phyloP scores from a whole-genome alignment of 2,888 invertebrate genomes.

The Alviniconcha strummeri region DNA sequence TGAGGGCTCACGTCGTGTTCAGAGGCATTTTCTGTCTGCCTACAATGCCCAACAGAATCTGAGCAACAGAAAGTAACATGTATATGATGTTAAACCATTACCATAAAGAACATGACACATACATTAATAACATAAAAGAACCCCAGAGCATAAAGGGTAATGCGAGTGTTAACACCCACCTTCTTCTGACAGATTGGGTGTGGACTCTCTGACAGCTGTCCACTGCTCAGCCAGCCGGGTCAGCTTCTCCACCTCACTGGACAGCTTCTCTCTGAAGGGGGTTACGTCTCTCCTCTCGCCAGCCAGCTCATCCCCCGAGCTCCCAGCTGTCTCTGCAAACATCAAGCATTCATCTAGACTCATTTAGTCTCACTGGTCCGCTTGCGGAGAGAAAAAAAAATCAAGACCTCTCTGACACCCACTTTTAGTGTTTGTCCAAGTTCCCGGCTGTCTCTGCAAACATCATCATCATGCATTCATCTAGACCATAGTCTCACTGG shows the following conservation, averaged over 20 bases:
- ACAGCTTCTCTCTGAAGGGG: conserved; percentile 59
- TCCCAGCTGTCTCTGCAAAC: background rate
- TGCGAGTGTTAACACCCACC: conserved; percentile 41
- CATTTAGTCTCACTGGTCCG: too few relatives aligned
- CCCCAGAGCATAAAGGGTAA: background rate
- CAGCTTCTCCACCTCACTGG: conserved; percentile 54
- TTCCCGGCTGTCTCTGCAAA: too few relatives aligned
- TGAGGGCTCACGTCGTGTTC: too few relatives aligned
- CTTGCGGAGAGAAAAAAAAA: too few relatives aligned
- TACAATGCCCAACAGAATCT: too few relatives aligned
- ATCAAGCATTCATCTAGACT: too few relatives aligned
- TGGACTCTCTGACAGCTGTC: conserved; percentile 47
- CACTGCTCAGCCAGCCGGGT: conserved; percentile 55
- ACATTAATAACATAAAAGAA: background rate
- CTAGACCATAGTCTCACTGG: too few relatives aligned
- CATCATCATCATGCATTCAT: too few relatives aligned
- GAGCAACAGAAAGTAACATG: too few relatives aligned
- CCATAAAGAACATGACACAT: background rate
- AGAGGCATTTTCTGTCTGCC: too few relatives aligned
- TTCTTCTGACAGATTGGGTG: conserved; percentile 56
- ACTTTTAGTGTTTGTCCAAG: too few relatives aligned
- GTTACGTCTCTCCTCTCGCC: conserved; percentile 53
- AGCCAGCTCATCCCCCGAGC: background rate
- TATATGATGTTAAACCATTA: background rate
- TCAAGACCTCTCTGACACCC: too few relatives aligned